Evolutionary conservation across 2,888 invertebrate genomes (phyloP).

Genomic region (Calliphora vomitoria): DNA sequence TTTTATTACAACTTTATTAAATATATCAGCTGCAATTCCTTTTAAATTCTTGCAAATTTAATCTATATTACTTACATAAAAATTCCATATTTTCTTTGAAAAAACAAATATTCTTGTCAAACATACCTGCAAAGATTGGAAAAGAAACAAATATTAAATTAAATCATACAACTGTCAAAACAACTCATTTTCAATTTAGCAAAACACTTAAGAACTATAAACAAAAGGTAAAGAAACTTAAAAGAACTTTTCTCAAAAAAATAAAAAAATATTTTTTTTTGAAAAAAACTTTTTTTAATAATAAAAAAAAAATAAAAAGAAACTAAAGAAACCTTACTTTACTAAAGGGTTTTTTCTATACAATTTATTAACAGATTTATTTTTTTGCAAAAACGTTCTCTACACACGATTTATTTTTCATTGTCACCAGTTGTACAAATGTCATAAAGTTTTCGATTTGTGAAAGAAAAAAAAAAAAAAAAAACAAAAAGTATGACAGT

Average conservation of each 20-base stretch:
- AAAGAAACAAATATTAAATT: conserved; percentile 18
- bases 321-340: background rate
- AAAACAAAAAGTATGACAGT: conserved; percentile 35
- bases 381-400: conserved; percentile 12
- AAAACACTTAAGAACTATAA: conserved; percentile 46
- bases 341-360: background rate
- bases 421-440: conserved; percentile 17
- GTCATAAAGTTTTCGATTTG: conserved; percentile 54
- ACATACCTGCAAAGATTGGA: conserved; percentile 68
- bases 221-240: conserved; percentile 22
- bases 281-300: too few species aligned
- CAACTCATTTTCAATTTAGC: conserved; percentile 48
- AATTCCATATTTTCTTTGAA: background rate
- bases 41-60: background rate
- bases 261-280: background rate
- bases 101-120: conserved; percentile 2
- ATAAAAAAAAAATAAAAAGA: too few species aligned
- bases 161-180: conserved; percentile 48
- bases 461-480: conserved; percentile 7
- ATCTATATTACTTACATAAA: conserved; percentile 14
- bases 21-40: too few species aligned
- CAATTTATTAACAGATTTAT: background rate
- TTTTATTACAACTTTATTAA: too few species aligned
- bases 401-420: conserved; percentile 59
- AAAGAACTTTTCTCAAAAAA: conserved; percentile 1